These are phyloP conservation scores for Forficula auricularia DNA, from an alignment of 1,140 invertebrate genomes.

Conservation along the genomic window DNA sequence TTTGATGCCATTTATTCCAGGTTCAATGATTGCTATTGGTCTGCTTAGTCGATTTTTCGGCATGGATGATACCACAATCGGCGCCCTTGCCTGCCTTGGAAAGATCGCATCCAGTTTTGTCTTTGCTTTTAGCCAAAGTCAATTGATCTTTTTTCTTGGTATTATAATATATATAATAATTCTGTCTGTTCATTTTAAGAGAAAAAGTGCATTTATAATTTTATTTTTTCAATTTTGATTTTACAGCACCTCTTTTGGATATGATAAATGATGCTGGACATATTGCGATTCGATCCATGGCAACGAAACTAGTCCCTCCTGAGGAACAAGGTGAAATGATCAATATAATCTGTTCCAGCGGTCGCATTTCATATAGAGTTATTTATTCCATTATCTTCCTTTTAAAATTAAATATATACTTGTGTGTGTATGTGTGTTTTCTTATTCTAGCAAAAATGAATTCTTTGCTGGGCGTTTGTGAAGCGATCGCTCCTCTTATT, in stretches of 20 bases:
- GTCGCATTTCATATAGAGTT: no score
- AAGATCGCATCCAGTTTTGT: constrained; percentile 63
- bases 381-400: no score
- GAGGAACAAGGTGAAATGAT: constrained; percentile 41
- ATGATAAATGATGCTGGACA: constrained; percentile 63
- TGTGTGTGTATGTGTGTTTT: no score
- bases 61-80: constrained; percentile 61
- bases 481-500: constrained; percentile 59
- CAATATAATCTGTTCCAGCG: no score
- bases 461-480: constrained; percentile 58
- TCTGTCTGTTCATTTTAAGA: no score
- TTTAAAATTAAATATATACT: no score
- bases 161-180: no score
- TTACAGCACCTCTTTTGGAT: constrained; percentile 50
- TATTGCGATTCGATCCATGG: constrained; percentile 60
- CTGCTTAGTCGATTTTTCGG: constrained; percentile 59
- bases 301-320: constrained; percentile 56
- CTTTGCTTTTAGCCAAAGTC: constrained; percentile 56
- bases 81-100: constrained; percentile 57
- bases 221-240: no score
- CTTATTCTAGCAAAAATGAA: constrained; percentile 66
- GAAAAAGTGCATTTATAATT: no score
- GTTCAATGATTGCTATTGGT: constrained; percentile 56
- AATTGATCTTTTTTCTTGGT: constrained; percentile 63
- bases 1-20: constrained; percentile 27